These are phyloP conservation scores for Fragum fragum DNA, from an alignment of 2,888 invertebrate species.

Conservation along the genomic window DNA sequence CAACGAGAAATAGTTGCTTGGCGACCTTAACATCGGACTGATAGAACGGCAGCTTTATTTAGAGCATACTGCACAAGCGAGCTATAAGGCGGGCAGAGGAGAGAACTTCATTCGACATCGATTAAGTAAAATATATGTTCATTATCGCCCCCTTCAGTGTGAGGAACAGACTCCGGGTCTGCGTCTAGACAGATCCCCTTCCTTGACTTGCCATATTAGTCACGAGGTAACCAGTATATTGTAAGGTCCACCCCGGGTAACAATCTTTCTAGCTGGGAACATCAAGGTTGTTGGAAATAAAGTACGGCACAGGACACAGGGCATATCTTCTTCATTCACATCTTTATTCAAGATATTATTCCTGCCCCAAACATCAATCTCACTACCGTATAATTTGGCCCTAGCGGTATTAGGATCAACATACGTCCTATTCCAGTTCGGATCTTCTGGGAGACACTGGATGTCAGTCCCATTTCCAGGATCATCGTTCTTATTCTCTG, in stretches of 20 bases:
- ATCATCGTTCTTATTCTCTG: constrained; percentile 22
- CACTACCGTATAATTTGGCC: constrained; percentile 5
- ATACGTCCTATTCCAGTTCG: constrained; percentile 10
- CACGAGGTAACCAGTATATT: constrained; percentile 21
- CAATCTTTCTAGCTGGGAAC: constrained; percentile 16
- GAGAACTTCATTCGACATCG: constrained; percentile 23
- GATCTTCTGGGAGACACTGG: constrained; percentile 13
- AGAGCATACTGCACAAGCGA: constrained; percentile 23
- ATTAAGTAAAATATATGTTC: constrained; percentile 18
- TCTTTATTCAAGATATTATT: constrained; percentile 7
- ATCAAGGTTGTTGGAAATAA: constrained; percentile 2
- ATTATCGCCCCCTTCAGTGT: constrained; percentile 20
- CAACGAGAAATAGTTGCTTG: too few relatives aligned
- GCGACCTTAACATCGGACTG: too few relatives aligned
- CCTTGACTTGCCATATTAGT: not conserved
- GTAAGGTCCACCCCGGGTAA: constrained; percentile 23
- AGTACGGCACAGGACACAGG: constrained; percentile 17
- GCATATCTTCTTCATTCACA: constrained; percentile 21
- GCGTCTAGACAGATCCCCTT: constrained; percentile 4
- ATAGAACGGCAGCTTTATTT: too few relatives aligned
- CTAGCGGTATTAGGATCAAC: not conserved
- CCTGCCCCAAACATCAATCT: constrained; percentile 2
- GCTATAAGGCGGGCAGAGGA: constrained; percentile 19
- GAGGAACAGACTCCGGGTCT: constrained; percentile 17
- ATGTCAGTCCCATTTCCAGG: constrained; percentile 19